Evolutionary conservation across 2,888 invertebrate species (phyloP).

Genomic region (Diaphora mendica): DNA sequence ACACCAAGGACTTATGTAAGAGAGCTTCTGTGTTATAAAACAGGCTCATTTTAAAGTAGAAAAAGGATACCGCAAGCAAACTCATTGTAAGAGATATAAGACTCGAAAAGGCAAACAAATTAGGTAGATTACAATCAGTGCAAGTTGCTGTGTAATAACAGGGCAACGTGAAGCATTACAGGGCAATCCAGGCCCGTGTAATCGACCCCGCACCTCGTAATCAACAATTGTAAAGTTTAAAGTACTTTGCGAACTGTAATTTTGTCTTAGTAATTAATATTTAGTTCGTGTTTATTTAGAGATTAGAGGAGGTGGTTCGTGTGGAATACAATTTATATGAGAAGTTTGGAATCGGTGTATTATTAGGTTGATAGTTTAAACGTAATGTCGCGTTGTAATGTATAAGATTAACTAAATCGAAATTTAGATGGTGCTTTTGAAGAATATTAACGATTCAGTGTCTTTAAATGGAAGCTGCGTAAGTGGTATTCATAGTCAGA

Average conservation of each 20-base stretch:
- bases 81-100: not conserved
- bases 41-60: not conserved
- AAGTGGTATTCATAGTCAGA: not conserved
- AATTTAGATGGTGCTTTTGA: not conserved
- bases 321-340: conserved; percentile 50
- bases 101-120: conserved; percentile 55
- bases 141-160: conserved; percentile 45
- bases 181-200: conserved; percentile 39
- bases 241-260: conserved; percentile 63
- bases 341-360: conserved; percentile 47
- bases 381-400: not conserved
- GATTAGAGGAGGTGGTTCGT: conserved; percentile 46
- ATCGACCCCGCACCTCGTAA: conserved; percentile 56
- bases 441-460: not conserved
- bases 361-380: conserved; percentile 21
- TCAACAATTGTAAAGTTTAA: conserved; percentile 68
- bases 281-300: conserved; percentile 53
- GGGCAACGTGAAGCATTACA: conserved; percentile 38
- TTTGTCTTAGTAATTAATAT: conserved; percentile 68
- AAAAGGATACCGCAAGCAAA: conserved; percentile 1
- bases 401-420: not conserved
- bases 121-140: conserved; percentile 54
- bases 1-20: not conserved
- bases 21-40: not conserved
- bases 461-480: not conserved